These are phyloP conservation scores for Pitangus sulphuratus DNA, from an alignment of 2,797 vertebrate genomes.

Conservation along the genomic window DNA sequence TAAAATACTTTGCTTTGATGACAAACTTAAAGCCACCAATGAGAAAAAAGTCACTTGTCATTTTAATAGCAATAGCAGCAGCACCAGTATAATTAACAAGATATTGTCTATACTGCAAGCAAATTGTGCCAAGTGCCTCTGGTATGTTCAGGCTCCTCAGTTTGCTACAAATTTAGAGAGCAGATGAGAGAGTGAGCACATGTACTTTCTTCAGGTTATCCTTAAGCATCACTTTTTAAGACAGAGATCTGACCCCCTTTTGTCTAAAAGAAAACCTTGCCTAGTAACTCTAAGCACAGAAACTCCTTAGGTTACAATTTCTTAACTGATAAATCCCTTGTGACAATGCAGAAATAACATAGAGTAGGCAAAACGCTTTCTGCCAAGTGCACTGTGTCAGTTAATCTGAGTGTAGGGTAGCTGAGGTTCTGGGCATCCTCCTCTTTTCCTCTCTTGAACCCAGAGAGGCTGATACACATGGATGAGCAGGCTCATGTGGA, in stretches of 20 bases:
- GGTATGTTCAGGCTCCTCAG: not conserved
- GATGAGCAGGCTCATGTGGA: not conserved
- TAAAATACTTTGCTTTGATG: conserved; percentile 35
- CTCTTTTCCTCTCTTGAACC: rapidly evolving
- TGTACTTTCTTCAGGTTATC: not conserved
- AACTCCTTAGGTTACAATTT: not conserved
- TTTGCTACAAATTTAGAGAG: not conserved
- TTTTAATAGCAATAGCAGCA: not conserved
- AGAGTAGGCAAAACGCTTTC: not conserved
- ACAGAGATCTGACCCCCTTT: not conserved
- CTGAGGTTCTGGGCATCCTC: not conserved
- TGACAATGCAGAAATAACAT: not conserved
- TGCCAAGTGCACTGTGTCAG: not conserved
- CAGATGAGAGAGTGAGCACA: not conserved
- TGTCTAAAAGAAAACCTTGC: not conserved
- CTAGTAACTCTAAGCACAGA: not conserved
- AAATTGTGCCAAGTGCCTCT: not conserved
- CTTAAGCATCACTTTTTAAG: not conserved
- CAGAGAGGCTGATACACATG: not conserved
- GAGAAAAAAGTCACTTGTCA: not conserved
- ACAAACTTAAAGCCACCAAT: conserved; percentile 21
- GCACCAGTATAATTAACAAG: not conserved
- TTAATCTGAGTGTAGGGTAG: not conserved
- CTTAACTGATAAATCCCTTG: not conserved
- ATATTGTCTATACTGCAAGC: not conserved